These are phyloP conservation scores for Rousettus leschenaultii DNA, from an alignment of 2,113 vertebrate species.

Conservation along the genomic window DNA sequence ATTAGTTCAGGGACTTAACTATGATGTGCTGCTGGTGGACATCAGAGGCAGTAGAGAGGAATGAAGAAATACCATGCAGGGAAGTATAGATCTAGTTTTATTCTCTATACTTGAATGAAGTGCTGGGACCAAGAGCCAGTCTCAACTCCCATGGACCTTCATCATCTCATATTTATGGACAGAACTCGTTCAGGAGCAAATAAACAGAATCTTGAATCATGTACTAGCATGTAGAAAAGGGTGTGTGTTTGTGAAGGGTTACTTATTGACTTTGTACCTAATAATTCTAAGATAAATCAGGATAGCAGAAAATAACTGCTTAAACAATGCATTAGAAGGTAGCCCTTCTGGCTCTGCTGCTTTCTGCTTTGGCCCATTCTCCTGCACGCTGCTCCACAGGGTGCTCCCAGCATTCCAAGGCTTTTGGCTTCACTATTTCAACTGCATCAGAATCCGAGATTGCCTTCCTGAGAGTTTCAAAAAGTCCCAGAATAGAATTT, in stretches of 20 bases:
- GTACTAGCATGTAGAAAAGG: not conserved
- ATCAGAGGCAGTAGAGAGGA: not conserved
- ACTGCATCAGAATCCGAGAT: not conserved
- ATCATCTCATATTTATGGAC: not conserved
- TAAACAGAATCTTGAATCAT: not conserved
- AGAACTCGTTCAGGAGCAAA: conserved; percentile 12
- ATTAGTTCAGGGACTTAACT: not conserved
- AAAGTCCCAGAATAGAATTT: not conserved
- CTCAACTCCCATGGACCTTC: not conserved
- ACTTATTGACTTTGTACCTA: not conserved
- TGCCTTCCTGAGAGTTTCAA: not conserved
- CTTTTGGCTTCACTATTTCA: not conserved
- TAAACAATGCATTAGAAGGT: not conserved
- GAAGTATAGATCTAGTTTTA: not conserved
- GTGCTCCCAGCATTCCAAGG: not conserved
- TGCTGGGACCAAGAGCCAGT: not conserved
- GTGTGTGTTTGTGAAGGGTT: not conserved
- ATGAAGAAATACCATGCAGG: not conserved
- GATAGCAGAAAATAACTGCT: not conserved
- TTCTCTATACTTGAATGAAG: not conserved
- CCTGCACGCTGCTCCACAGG: not conserved
- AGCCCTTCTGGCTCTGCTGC: not conserved
- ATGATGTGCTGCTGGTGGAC: not conserved
- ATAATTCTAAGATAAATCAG: not conserved
- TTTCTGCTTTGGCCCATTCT: not conserved